Conservation (phyloP, 1,140 invertebrate genomes). For the Drosophila hydei region DNA sequence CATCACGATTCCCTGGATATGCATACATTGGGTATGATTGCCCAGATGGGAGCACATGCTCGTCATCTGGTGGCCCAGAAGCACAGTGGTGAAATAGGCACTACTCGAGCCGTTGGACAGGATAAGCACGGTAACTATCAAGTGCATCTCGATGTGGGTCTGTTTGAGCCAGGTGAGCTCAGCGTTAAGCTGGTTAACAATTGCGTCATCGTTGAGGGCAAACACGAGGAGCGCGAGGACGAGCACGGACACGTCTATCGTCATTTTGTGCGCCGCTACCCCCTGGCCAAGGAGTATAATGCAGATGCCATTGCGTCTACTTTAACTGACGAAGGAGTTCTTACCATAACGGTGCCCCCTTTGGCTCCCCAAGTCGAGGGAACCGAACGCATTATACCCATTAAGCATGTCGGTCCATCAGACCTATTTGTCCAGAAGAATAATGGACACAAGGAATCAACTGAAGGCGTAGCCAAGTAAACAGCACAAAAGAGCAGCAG, state of each 20-base stretch:
- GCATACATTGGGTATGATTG: conserved; percentile 72
- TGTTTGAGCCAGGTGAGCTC: conserved; percentile 90
- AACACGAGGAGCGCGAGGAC: conserved; percentile 89
- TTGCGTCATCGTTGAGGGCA: conserved; percentile 87
- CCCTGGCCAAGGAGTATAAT: conserved; percentile 87
- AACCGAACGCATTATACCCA: conserved; percentile 83
- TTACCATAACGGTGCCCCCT: conserved; percentile 85
- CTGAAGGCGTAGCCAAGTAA: conserved; percentile 72
- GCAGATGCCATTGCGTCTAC: conserved; percentile 86
- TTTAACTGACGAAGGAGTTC: conserved; percentile 88
- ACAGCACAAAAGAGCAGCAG: neutral
- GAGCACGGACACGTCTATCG: conserved; percentile 86
- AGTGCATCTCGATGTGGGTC: conserved; percentile 88
- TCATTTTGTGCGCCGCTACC: conserved; percentile 88
- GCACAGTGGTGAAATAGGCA: conserved; percentile 46
- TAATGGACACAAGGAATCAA: conserved; percentile 54
- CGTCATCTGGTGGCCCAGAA: conserved; percentile 70
- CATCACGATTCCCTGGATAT: conserved; percentile 71
- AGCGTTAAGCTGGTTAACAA: conserved; percentile 90
- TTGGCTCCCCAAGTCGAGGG: conserved; percentile 83
- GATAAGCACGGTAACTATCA: conserved; percentile 83
- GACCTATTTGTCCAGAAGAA: conserved; percentile 64
- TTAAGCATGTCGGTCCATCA: conserved; percentile 83
- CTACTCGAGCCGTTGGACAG: conserved; percentile 52
- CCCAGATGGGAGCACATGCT: conserved; percentile 71